Conservation (phyloP, 2,113 vertebrate species). For the Scortum barcoo region DNA sequence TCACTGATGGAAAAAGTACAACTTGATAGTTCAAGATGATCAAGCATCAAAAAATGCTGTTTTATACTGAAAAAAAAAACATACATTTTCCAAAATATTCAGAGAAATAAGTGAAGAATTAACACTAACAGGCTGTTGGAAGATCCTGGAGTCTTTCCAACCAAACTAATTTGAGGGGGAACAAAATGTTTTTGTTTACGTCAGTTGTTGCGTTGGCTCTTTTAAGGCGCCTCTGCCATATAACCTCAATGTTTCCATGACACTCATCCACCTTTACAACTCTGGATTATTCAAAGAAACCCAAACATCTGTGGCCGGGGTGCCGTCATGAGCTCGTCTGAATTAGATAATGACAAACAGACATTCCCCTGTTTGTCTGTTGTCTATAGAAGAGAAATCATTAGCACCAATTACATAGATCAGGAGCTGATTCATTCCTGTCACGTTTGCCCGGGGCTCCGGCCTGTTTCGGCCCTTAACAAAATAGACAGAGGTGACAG, state of each 20-base stretch:
- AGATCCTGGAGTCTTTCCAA: too few relatives aligned
- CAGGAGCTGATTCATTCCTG: constrained; percentile 45
- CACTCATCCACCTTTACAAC: neutral
- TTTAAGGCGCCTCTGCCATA: neutral
- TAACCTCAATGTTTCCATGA: constrained; percentile 2
- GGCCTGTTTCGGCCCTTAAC: neutral
- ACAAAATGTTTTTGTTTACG: neutral
- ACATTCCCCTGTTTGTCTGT: constrained; percentile 22
- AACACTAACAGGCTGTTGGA: too few relatives aligned
- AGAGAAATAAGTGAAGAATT: too few relatives aligned
- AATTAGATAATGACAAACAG: constrained; percentile 8
- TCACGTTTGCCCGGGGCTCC: constrained; percentile 37
- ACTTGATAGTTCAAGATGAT: neutral
- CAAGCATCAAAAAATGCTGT: neutral
- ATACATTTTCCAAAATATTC: too few relatives aligned
- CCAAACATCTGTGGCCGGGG: neutral
- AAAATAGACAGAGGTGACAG: constrained; percentile 58
- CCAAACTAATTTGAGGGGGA: too few relatives aligned
- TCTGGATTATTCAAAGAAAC: neutral
- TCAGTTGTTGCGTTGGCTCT: neutral
- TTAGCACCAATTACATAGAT: constrained; percentile 47
- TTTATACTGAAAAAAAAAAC: neutral
- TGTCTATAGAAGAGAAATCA: constrained; percentile 24
- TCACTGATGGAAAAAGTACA: too few relatives aligned
- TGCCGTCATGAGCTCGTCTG: neutral